A percentile compares a stretch with the other conserved stretches of the same genome.
Conservation (phyloP, 1,140 invertebrate species). For the Lamellibrachia luymesi region DNA sequence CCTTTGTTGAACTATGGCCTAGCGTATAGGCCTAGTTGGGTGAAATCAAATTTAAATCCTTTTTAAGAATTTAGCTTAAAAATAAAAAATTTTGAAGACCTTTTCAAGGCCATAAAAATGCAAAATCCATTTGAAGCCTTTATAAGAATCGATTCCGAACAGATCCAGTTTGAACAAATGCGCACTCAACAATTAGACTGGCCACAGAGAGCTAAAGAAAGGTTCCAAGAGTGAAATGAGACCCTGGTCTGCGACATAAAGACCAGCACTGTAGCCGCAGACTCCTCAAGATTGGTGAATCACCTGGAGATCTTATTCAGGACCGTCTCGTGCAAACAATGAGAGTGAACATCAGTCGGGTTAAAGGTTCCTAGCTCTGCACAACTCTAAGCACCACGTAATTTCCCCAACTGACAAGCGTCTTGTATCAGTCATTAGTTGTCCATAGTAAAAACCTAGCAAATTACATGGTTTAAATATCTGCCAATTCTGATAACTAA, state of each 20-base stretch:
- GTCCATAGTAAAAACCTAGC: neutral
- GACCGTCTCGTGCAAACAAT: neutral
- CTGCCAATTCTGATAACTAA: neutral
- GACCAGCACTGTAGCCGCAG: neutral
- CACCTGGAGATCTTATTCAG: neutral
- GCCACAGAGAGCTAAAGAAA: neutral
- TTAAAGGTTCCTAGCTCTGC: neutral
- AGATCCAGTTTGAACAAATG: too few relatives aligned
- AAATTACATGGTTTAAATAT: constrained; percentile 2
- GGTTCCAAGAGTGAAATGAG: neutral
- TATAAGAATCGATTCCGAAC: too few relatives aligned
- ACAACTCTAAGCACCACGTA: neutral
- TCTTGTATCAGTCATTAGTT: constrained; percentile 5
- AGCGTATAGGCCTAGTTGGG: too few relatives aligned
- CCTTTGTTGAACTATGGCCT: too few relatives aligned
- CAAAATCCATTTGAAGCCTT: too few relatives aligned
- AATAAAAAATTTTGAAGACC: too few relatives aligned
- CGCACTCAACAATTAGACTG: too few relatives aligned
- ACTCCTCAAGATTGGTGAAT: neutral
- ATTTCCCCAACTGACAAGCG: neutral
- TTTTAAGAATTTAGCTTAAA: too few relatives aligned
- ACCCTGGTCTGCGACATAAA: neutral
- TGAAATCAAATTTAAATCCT: too few relatives aligned
- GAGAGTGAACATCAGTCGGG: neutral
- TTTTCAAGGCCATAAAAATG: too few relatives aligned